Evolutionary conservation across 1,140 invertebrate genomes (phyloP).

Genomic region (Notospermus geniculatus): DNA sequence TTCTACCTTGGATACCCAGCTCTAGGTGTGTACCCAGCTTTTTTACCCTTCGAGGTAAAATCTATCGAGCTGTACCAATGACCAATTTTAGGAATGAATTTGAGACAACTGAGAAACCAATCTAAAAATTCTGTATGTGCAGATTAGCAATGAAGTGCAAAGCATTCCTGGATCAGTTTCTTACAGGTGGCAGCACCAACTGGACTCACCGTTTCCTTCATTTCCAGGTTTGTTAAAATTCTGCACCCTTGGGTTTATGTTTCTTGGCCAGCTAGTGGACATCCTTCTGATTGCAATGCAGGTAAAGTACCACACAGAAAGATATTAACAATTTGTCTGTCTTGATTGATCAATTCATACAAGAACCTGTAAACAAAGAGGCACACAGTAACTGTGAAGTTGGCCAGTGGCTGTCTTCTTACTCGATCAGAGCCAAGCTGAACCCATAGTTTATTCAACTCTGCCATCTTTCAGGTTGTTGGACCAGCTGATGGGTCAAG

Average conservation of each 20-base stretch:
- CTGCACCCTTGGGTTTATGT: conserved; percentile 93
- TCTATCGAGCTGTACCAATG: conserved; percentile 10
- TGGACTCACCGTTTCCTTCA: conserved; percentile 8
- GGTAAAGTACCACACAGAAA: conserved; percentile 44
- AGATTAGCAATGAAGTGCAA: too few relatives aligned
- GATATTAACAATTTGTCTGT: too few relatives aligned
- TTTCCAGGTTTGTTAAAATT: conserved; percentile 80
- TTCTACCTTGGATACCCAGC: conserved; percentile 97
- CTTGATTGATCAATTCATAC: background rate
- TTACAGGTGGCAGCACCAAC: too few relatives aligned
- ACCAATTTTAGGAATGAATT: background rate
- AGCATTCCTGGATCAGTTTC: too few relatives aligned
- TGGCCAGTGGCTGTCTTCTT: background rate
- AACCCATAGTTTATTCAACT: too few relatives aligned
- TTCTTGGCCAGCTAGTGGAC: conserved; percentile 90
- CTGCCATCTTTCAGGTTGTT: conserved; percentile 65
- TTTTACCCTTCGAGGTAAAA: background rate
- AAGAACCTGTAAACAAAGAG: background rate
- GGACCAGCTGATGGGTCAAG: conserved; percentile 94
- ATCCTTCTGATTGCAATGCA: conserved; percentile 93
- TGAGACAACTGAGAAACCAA: too few relatives aligned
- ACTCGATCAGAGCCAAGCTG: too few relatives aligned
- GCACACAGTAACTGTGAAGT: conserved; percentile 1
- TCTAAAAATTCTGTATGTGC: too few relatives aligned
- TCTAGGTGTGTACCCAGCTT: conserved; percentile 58